Evolutionary conservation across 2,113 vertebrate species (phyloP), one percentile per base, ranked within the genome.

Genomic region (Misgurnus anguillicaudatus): DNA sequence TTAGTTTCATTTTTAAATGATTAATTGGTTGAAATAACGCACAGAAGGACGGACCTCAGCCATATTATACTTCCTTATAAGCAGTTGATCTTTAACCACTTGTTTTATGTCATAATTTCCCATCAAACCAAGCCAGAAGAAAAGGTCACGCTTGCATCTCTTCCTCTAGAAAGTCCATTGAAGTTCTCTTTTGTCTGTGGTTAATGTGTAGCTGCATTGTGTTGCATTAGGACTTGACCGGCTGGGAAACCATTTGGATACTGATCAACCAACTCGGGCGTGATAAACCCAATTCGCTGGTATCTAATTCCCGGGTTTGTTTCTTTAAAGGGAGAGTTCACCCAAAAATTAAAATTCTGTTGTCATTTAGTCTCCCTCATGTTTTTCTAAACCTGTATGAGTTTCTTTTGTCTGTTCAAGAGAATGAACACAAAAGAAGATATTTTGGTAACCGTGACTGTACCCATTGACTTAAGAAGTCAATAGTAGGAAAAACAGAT

Each of bases 181-280:
- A 72, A 76, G 79, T 80, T 79, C 74, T 10, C 78, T 81, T 78
- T 78, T 81, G 75, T 74, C 36, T 11, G 39, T 69, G 75, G 87
- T 88, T 87, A 88, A 88, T 87, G 82, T 89, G 87, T 85, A 87
- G 77, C 82, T 16, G 62, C 77, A 72, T 81, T 74, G 58, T 79
- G 75, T 75, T 87, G 84, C 78, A 57, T 62, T 13, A 41, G 53
- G 61, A 64, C 57, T 39, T 63, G 51, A 83, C 72, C 61, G 60
- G 67, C 82, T 79, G 79, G 42, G 68, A 69, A 71, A 74, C 38
- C 73, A 70, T 21, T 84, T 79, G 83, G 85, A 79, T 36, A 63
- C 14, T 85, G 80, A 87, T 87, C 81, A 82, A 70, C 87, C 81
- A 84, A 31, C 38, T 42, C 47, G 77, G 71, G 74, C 53, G 3